Evolutionary conservation across 1,140 invertebrate genomes (phyloP).

Genomic region (Zaprionus ornatus): DNA sequence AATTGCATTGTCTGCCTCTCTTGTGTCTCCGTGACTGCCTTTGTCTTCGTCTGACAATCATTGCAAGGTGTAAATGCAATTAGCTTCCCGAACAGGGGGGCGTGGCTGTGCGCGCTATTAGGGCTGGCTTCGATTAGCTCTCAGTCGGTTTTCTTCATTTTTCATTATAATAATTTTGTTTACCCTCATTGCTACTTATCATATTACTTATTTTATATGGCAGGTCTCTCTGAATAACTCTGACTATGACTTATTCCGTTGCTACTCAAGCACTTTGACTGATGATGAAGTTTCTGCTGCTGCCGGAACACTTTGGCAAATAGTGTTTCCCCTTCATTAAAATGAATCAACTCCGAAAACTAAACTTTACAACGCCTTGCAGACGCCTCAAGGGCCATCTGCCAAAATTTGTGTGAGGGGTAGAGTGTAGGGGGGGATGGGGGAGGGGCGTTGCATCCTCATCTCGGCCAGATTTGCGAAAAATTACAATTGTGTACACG

Average conservation of each 20-base stretch:
- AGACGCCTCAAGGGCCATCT: slow-evolving; percentile 39
- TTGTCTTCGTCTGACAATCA: slow-evolving; percentile 15
- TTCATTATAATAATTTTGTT: neutral
- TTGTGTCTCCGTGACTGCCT: slow-evolving; percentile 15
- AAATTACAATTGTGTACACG: slow-evolving; percentile 76
- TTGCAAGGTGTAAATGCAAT: slow-evolving; percentile 58
- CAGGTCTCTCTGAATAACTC: neutral
- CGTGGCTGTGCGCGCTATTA: slow-evolving; percentile 13
- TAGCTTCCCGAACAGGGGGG: slow-evolving; percentile 5
- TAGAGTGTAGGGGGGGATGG: neutral
- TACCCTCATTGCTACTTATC: neutral
- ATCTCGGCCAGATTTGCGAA: slow-evolving; percentile 64
- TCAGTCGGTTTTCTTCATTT: neutral
- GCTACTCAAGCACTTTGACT: slow-evolving; percentile 17
- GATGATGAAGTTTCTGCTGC: slow-evolving; percentile 49
- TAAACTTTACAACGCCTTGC: slow-evolving; percentile 50
- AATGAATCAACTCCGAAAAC: slow-evolving; percentile 63
- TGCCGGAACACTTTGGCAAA: slow-evolving; percentile 49
- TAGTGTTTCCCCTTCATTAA: slow-evolving; percentile 67
- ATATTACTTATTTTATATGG: neutral
- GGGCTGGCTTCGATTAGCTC: slow-evolving; percentile 25
- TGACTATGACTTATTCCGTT: neutral
- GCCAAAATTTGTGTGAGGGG: neutral
- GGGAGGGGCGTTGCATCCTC: slow-evolving; percentile 26
- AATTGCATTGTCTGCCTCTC: slow-evolving; percentile 41